Conservation (phyloP, 2,888 invertebrate species). For the Fragum sueziense region DNA sequence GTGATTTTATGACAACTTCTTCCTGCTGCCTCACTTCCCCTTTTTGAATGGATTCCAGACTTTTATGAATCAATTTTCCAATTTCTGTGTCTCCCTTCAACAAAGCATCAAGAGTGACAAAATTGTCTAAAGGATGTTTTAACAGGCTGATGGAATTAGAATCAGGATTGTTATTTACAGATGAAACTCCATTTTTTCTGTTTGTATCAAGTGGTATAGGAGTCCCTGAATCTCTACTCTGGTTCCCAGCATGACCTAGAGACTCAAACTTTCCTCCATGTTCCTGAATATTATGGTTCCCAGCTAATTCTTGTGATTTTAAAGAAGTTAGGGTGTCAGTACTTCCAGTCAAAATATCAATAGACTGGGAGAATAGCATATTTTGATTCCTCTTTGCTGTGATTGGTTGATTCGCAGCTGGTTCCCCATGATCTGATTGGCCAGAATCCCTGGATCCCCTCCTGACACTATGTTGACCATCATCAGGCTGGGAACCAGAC, state of each 20-base stretch:
- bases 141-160: constrained; percentile 50
- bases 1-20: constrained; percentile 38
- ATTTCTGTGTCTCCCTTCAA: constrained; percentile 56
- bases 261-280: too few relatives aligned
- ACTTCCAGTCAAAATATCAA: constrained; percentile 55
- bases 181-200: not conserved
- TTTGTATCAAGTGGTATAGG: constrained; percentile 9
- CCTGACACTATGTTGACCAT: constrained; percentile 26
- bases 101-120: constrained; percentile 63
- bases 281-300: too few relatives aligned
- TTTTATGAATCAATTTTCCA: constrained; percentile 55
- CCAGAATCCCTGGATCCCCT: constrained; percentile 47
- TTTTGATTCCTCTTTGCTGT: constrained; percentile 16
- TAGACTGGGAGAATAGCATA: constrained; percentile 42
- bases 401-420: not conserved
- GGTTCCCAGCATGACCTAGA: not conserved
- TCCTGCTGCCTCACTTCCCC: constrained; percentile 33
- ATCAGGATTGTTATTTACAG: constrained; percentile 3
- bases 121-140: constrained; percentile 57
- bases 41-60: constrained; percentile 53
- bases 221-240: constrained; percentile 22
- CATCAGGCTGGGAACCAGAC: constrained; percentile 59
- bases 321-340: constrained; percentile 36
- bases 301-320: not conserved
- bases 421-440: constrained; percentile 36